Percentiles rank a stretch among this genome's conserved stretches.
phyloP scores from a whole-genome alignment of 2,888 invertebrate genomes.

The Pristionchus exspectatus region DNA sequence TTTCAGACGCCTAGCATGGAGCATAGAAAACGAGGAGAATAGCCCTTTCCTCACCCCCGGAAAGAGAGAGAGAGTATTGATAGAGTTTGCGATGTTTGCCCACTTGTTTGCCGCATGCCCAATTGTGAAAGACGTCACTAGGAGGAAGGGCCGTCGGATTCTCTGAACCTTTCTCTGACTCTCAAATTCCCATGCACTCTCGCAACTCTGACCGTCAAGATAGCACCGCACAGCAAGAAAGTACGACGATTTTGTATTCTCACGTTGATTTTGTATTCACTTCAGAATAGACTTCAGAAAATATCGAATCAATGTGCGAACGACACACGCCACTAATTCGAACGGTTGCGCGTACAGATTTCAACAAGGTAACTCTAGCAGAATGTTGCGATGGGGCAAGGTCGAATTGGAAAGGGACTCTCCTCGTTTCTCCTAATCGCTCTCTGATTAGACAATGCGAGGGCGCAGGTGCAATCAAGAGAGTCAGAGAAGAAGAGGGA shows the following conservation, averaged over 20 bases:
- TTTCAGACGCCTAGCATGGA: not conserved
- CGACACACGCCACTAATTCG: not conserved
- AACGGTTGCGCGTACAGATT: not conserved
- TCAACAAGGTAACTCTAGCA: not conserved
- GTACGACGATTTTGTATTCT: no score
- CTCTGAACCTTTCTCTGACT: not conserved
- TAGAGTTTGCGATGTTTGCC: not conserved
- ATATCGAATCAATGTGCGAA: not conserved
- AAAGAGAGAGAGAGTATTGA: constrained; percentile 11
- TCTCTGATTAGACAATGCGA: not conserved
- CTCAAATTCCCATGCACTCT: not conserved
- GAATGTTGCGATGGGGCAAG: not conserved
- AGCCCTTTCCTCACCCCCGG: not conserved
- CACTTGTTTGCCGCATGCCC: not conserved
- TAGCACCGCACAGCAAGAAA: no score
- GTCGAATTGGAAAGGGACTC: not conserved
- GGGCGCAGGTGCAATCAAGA: not conserved
- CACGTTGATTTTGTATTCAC: no score
- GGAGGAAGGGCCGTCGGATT: not conserved
- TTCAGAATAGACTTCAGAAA: no score
- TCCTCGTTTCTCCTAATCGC: not conserved
- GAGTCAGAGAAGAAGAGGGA: not conserved
- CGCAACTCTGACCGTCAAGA: no score
- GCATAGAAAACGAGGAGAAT: not conserved
- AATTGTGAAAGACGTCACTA: not conserved